Conservation (phyloP, 2,113 vertebrate genomes). For the Hystrix brachyura region DNA sequence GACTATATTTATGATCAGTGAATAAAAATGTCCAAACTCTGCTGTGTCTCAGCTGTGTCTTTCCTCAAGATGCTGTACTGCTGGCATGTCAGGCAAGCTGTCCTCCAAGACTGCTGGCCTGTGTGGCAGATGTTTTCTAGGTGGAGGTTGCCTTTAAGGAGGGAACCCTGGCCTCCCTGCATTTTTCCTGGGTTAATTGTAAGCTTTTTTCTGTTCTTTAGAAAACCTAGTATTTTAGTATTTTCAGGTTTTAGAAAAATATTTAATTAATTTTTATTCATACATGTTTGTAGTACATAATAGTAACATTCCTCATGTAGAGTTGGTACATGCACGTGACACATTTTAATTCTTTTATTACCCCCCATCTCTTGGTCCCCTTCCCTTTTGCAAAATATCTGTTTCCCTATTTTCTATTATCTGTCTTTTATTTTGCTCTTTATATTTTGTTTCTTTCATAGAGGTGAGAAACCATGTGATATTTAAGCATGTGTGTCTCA, state of each 20-base stretch:
- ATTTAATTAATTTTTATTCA: background rate
- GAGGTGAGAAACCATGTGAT: background rate
- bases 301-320: background rate
- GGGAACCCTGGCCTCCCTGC: background rate
- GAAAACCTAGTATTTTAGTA: slow-evolving; percentile 26
- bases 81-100: rapidly evolving
- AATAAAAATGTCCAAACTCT: slow-evolving; percentile 84
- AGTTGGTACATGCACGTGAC: background rate
- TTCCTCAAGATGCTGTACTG: background rate
- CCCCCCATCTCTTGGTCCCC: background rate
- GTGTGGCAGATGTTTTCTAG: background rate
- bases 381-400: background rate
- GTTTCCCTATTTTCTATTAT: background rate
- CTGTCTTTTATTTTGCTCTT: background rate
- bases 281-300: background rate
- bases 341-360: background rate
- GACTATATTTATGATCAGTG: slow-evolving; percentile 83
- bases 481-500: background rate
- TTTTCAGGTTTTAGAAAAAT: background rate
- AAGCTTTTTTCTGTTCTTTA: slow-evolving; percentile 26
- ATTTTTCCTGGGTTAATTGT: background rate
- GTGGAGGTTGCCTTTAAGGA: background rate
- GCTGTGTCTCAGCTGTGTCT: background rate
- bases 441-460: background rate
- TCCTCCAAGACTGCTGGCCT: background rate